phyloP scores from a whole-genome alignment of 2,797 vertebrate species.

The Sebastes iracundus region DNA sequence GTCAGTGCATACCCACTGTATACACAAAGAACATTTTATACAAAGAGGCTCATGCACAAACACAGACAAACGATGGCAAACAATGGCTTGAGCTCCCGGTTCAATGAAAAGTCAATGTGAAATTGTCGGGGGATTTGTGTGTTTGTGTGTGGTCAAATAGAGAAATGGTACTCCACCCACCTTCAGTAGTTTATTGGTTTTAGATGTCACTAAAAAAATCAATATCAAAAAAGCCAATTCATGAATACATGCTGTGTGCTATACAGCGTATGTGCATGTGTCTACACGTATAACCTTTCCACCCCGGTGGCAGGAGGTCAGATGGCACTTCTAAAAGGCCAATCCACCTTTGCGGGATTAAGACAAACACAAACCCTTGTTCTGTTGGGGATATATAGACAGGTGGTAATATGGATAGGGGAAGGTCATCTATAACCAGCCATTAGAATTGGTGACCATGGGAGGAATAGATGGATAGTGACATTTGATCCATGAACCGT shows the following conservation, averaged over 20 bases:
- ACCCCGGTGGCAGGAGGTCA: neutral
- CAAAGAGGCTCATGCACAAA: neutral
- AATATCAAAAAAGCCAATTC: neutral
- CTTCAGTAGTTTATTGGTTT: conserved; percentile 12
- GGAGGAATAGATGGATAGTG: neutral
- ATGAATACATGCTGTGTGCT: neutral
- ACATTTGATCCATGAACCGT: conserved; percentile 18
- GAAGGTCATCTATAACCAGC: conserved; percentile 20
- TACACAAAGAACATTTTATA: neutral
- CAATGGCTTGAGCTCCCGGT: neutral
- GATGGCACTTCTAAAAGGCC: neutral
- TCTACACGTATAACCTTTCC: neutral
- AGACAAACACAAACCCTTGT: neutral
- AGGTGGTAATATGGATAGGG: conserved; percentile 3
- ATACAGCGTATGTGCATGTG: neutral
- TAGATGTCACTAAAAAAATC: conserved; percentile 2
- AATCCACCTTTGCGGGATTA: conserved; percentile 2
- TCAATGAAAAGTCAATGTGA: conserved; percentile 31
- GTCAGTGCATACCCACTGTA: neutral
- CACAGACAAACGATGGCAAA: neutral
- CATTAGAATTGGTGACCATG: conserved; percentile 19
- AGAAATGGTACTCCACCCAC: neutral
- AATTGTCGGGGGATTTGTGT: neutral
- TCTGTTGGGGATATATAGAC: neutral
- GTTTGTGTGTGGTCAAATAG: neutral